Evolutionary conservation across 2,113 vertebrate genomes (phyloP), one percentile per base, ranked within the genome.

Genomic region (Erpornis zantholeuca): DNA sequence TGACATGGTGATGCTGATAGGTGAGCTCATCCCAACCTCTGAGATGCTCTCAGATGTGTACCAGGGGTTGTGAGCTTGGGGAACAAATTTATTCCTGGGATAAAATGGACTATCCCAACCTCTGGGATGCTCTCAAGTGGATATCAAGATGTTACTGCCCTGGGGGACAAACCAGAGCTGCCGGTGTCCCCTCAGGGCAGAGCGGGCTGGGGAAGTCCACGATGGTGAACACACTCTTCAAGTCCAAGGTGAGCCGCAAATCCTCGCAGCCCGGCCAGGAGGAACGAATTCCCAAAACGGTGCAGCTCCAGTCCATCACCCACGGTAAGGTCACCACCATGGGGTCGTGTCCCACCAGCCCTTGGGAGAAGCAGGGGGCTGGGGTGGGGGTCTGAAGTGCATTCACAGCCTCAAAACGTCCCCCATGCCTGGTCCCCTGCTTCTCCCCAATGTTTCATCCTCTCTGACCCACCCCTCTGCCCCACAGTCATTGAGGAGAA

Each of bases 151-250:
- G 28, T 57, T 38, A 13, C 14, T 5, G 10, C 20, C 6, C 33
- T n/a, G n/a, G 15, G 42, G 42, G 15, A 44, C 42, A 44, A 44
- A 73, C 24, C 1, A 3, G 90, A 81, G 54, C 24, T 87, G n/a
- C 35, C 0, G 9, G 6, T 25, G 10, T 56, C 22, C 29, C 54
- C 76, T 2, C 97, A 99, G 99, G 99, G 97, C 99, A 99, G 97
- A 99, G 99, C 1, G 99, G 99, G 71, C 96, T 99, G 93, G 99
- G 99, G n/a, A 99, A 99, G 90, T 99, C 99, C 2, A 99, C 99
- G 0, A 98, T 99, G 96, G 98, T 99, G 93, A 99, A 99, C 98
- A 99, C 99, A 0, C 97, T 99, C 66, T 99, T 99, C 98, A 99
- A 99, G 97, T 99, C 99, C 93, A 99, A 99, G 97, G 98, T 99